Base-by-base conservation (phyloP, 2,888 invertebrate genomes). In the Drosophila algonquin region DNA sequence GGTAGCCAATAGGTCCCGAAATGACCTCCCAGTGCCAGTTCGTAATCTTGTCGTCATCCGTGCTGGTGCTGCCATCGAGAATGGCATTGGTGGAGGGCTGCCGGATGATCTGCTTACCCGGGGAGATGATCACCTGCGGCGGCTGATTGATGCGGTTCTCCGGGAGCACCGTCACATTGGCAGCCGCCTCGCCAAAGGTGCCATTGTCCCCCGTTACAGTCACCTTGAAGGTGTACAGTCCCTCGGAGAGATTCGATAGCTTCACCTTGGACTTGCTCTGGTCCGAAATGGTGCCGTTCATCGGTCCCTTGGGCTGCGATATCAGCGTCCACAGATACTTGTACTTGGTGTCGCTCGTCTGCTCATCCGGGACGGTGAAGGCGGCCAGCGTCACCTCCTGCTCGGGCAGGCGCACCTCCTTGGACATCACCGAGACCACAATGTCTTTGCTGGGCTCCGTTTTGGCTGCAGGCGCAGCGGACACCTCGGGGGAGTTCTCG, bases 21-120 rank as follows among this genome's bases (percentile, higher is more conserved):
- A 97, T 96, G 40, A 98, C 93, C 91, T 98, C 98, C 98, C 98
- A 99, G 90, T 96, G 96, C 95, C 97, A 98, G 0, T 95, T 95
- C 77, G 95, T 94, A 74, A 98, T 97, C 71, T 95, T 95, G 89
- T 97, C 96, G 89, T 98, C 98, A 80, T 96, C 96, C 90, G 93
- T 94, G 82, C 94, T 96, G 45, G 94, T 95, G 84, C 96, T 97
- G 0, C 96, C 98, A 92, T 98, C 98, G 32, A 99, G 93, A 32
- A 98, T 97, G 0, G 98, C 97, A 50, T 96, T 96, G 0, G 96
- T 96, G 81, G 97, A 98, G 0, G 98, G 98, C 77, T 97, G 93
- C 85, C 98, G 97, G 8, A 99, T 96, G 9, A 95, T 96, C 92
- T 98, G 98, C 45, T 95, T 94, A 3, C 95, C 94, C 0, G 98